Conservation (phyloP, 1,140 invertebrate species). For the Papilio helenus region DNA sequence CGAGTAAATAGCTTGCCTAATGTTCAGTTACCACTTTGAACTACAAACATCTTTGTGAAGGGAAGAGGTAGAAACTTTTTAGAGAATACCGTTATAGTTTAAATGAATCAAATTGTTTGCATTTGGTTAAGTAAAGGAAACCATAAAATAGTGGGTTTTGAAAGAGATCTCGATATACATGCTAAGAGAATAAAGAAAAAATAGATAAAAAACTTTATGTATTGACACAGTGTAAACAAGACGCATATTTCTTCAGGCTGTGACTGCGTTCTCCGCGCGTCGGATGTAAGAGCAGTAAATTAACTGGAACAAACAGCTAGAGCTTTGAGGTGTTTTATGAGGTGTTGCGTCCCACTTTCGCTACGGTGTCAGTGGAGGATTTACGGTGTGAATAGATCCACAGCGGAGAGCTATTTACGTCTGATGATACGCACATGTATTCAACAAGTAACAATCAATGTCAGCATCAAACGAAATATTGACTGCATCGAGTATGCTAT, state of each 20-base stretch:
- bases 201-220: not conserved
- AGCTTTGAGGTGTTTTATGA: constrained; percentile 39
- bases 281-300: constrained; percentile 39
- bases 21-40: not conserved
- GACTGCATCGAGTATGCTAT: not conserved
- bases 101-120: too few relatives aligned
- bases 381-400: constrained; percentile 39
- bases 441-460: constrained; percentile 35
- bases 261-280: constrained; percentile 4
- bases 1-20: not conserved
- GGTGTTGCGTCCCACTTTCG: constrained; percentile 39
- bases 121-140: too few relatives aligned
- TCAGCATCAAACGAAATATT: constrained; percentile 25
- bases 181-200: not conserved
- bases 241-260: constrained; percentile 33
- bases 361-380: constrained; percentile 39
- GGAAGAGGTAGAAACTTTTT: too few relatives aligned
- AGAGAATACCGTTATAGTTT: not conserved
- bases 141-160: not conserved
- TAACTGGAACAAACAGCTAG: constrained; percentile 40
- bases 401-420: constrained; percentile 36
- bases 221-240: constrained; percentile 9
- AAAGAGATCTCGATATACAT: not conserved
- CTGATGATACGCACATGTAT: constrained; percentile 34
- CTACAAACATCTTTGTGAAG: not conserved